These are phyloP conservation scores for Styela clava DNA, from an alignment of 23 tunicate species.

Conservation along the genomic window DNA sequence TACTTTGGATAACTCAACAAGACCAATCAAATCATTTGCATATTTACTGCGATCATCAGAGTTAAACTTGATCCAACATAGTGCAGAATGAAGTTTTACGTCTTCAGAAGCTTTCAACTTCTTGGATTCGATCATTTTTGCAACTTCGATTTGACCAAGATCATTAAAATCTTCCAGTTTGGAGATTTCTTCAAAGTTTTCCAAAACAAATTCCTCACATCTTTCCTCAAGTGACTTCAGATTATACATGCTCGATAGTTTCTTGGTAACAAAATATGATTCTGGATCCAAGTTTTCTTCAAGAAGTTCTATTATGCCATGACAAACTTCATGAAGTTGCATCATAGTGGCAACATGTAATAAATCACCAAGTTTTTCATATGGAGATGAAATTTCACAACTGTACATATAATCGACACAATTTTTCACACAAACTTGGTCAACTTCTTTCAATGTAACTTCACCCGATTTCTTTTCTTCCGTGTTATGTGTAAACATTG, in stretches of 20 bases:
- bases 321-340: neutral
- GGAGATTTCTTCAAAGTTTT: neutral
- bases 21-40: neutral
- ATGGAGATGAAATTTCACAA: neutral
- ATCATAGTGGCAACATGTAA: neutral
- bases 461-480: neutral
- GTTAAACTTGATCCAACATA: neutral
- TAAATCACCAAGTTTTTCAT: neutral
- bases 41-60: neutral
- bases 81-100: neutral
- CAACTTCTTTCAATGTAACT: neutral
- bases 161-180: neutral
- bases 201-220: neutral
- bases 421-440: neutral
- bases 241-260: neutral
- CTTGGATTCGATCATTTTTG: neutral
- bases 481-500: neutral
- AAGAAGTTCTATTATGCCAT: neutral
- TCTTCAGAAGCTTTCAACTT: neutral
- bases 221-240: neutral
- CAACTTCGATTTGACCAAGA: neutral
- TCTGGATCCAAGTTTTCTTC: neutral
- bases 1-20: neutral
- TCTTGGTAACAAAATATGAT: neutral
- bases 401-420: neutral